A percentile compares a stretch with the other conserved stretches of the same genome.
phyloP scores from a whole-genome alignment of 2,113 vertebrate species.

The Antigone vipio region DNA sequence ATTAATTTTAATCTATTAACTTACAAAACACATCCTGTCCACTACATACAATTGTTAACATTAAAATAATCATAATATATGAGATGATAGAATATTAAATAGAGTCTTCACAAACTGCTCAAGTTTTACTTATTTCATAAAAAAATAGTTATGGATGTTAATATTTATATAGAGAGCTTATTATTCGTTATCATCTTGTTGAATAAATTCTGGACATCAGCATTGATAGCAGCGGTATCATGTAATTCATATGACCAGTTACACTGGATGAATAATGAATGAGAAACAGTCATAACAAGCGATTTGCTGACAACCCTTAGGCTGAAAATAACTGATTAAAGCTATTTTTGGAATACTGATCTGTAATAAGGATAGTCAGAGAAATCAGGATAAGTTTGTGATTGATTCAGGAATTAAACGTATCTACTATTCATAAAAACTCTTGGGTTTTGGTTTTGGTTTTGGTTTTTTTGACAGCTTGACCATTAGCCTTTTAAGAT shows the following conservation, averaged over 20 bases:
- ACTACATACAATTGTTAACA: neutral
- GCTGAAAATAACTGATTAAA: conserved; percentile 44
- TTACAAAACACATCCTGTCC: neutral
- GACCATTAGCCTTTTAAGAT: neutral
- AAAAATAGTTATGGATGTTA: neutral
- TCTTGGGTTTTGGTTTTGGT: too few species aligned
- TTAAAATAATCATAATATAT: neutral
- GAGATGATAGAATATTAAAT: neutral
- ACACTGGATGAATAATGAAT: conserved; percentile 22
- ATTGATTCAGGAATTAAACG: neutral
- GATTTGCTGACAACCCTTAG: conserved; percentile 10
- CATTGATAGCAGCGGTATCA: neutral
- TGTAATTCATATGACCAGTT: neutral
- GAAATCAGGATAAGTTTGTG: neutral
- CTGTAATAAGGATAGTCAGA: neutral
- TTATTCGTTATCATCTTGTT: neutral
- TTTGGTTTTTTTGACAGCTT: neutral
- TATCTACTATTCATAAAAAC: neutral
- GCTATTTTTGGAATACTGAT: conserved; percentile 21
- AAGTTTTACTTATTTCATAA: neutral
- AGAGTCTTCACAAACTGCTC: neutral
- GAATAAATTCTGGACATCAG: neutral
- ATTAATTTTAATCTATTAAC: neutral
- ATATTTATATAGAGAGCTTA: neutral
- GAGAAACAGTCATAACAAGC: neutral